phyloP scores from a whole-genome alignment of 2,113 vertebrate genomes.

The Pachypanchax playfairii region DNA sequence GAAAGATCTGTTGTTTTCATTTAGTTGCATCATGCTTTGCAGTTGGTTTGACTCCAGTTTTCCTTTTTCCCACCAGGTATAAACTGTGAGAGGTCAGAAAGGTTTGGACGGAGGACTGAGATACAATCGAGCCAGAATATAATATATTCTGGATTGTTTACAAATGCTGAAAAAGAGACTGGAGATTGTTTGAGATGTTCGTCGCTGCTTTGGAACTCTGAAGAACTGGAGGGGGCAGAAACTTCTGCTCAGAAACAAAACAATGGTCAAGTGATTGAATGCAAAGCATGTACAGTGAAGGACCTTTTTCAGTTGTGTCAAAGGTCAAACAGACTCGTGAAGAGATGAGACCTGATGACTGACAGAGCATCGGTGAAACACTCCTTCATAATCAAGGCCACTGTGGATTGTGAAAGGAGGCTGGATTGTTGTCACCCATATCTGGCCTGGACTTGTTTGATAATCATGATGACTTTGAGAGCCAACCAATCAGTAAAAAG shows the following conservation, averaged over 20 bases:
- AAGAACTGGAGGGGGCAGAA: conserved; percentile 81
- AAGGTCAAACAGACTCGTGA: conserved; percentile 26
- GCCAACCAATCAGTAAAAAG: conserved; percentile 75
- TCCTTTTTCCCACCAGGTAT: conserved; percentile 70
- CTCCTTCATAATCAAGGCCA: conserved; percentile 52
- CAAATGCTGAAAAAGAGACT: conserved; percentile 85
- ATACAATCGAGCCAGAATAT: conserved; percentile 79
- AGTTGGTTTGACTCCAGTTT: conserved; percentile 1
- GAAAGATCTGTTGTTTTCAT: conserved; percentile 8
- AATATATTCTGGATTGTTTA: conserved; percentile 95
- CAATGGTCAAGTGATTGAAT: conserved; percentile 72
- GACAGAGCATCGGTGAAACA: conserved; percentile 44
- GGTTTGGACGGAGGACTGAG: conserved; percentile 32
- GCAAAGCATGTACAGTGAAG: conserved; percentile 73
- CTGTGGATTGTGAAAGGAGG: conserved; percentile 52
- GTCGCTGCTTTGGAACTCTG: conserved; percentile 94
- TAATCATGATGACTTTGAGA: conserved; percentile 76
- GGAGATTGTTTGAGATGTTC: conserved; percentile 86
- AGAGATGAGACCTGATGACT: conserved; percentile 32
- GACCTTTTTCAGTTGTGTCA: conserved; percentile 55
- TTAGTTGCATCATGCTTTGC: conserved; percentile 1
- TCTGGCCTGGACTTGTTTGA: conserved; percentile 67
- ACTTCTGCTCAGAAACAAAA: conserved; percentile 53
- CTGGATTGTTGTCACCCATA: conserved; percentile 41
- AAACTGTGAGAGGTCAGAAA: conserved; percentile 62